phyloP scores from a whole-genome alignment of 2,113 vertebrate genomes.

The Miniopterus natalensis region DNA sequence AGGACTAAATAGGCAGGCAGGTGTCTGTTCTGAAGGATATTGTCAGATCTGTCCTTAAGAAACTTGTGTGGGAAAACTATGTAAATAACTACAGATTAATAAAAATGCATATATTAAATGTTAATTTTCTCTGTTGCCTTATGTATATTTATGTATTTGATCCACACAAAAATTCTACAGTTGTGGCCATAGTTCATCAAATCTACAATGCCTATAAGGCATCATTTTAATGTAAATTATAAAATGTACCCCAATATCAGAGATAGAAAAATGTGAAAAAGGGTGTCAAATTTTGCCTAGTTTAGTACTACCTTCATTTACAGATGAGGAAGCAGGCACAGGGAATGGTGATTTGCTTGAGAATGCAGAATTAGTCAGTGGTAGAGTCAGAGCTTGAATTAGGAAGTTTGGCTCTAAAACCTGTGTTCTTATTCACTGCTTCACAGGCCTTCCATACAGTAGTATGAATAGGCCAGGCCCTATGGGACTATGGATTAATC shows the following conservation, averaged over 20 bases:
- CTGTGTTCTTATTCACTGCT: not conserved
- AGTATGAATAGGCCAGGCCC: not conserved
- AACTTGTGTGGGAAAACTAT: not conserved
- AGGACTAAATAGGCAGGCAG: not conserved
- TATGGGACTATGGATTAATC: not conserved
- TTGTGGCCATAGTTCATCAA: not conserved
- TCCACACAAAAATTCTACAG: not conserved
- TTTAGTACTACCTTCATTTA: not conserved
- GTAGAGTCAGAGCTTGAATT: not conserved
- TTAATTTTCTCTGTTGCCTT: not conserved
- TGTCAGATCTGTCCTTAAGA: not conserved
- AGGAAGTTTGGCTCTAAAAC: not conserved
- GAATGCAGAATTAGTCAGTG: not conserved
- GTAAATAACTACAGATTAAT: not conserved
- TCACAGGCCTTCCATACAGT: not conserved
- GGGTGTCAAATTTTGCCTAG: not conserved
- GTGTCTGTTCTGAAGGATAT: not conserved
- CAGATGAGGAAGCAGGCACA: not conserved
- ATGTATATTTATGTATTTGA: not conserved
- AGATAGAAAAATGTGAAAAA: not conserved
- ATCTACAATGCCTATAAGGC: not conserved
- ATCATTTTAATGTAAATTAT: conserved; percentile 31
- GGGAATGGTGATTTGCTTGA: not conserved
- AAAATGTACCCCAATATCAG: not conserved
- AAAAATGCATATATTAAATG: not conserved